Evolutionary conservation across 2,797 vertebrate species (phyloP), one percentile per base, ranked within the genome.

Genomic region (Spheniscus humboldti): DNA sequence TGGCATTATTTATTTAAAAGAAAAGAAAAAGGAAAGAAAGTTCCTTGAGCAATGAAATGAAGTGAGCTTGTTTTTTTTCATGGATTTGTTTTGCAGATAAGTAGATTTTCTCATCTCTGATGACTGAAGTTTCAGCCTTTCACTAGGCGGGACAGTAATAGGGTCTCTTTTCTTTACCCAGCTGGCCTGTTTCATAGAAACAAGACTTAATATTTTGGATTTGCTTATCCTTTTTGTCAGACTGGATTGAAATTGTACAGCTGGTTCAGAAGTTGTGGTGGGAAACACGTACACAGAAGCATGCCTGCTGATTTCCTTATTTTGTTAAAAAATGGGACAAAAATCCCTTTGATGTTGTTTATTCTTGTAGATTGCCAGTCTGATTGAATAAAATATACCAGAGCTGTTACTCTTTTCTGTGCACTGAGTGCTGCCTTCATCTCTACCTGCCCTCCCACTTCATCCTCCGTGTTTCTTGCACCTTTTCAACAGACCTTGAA

Each of bases 191-290:
- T 81, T 82, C 73, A n/a, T 43, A 73, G 83, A 85, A 92, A 73
- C 24, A 92, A 84, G 74, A 50, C 43, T 76, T 73, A 66, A 22
- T 95, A 80, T 91, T 92, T 94, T 86, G 67, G 64, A 94, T 91
- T 83, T 35, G 48, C 6, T 2, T 63, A 30, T 33, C 8, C 14
- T 48, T 86, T 85, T 92, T 89, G 69, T 91, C 37, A 50, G 73
- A 57, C 18, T 69, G 63, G 41, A 64, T 66, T 92, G 83, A 89
- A 93, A 89, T 80, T 75, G 72, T 74, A 57, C 90, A 93, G 57
- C 90, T 95, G 43, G 28, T 56, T 72, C 43, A 79, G 59, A 82
- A 23, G 67, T 52, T 85, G 59, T 87, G 63, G 55, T 90, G 67
- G 66, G 67, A 93, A 91, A 69, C 56, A 88, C 7, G 15, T 56